Base-by-base conservation (phyloP, 2,888 invertebrate genomes). In the Pomacea canaliculata region DNA sequence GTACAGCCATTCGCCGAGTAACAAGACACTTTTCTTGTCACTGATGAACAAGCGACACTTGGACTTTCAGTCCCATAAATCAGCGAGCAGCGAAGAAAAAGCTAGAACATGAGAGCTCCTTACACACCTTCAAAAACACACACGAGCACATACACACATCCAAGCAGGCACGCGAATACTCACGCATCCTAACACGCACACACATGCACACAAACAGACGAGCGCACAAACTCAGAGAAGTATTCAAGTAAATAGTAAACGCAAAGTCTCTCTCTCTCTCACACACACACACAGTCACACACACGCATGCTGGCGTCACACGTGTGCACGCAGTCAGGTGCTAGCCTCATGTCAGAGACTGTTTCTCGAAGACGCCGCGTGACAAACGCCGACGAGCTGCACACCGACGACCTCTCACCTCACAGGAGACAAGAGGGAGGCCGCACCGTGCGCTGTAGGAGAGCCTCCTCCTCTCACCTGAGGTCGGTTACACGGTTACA, bases 241-340 rank as follows among this genome's bases (percentile, higher is more conserved):
- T 9, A 59, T 9, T 23, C 27, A 46, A 62, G 37, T 5, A 37
- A 3, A 37, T 3, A 37, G 37, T 37, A 37, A 37, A 37, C 37
- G 37, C 37, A 37, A 37, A 37, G 37, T 37, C 37, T 37, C 37
- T 37, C 37, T 37, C 37, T 37, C 37, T 37, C 51, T 4, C 60
- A 60, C 60, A 60, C 60, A 60, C 60, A 60, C 60, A 60, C 60
- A 60, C 60, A 60, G 49, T 10, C 59, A 71, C 71, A 71, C 37
- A 59, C 63, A 60, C 27, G 16, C 9, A 59, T 9, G 27, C 27
- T 48, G 5, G 4, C 12, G 23, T 37, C 71, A 71, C 8, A 37
- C 27, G 12, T 8, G 4, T 46, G 4, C 3, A 13, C n/a, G 60
- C 60, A 19, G 60, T 60, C 2, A 60, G n/a, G n/a, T 60, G 60